Base-by-base conservation (phyloP, 1,140 invertebrate genomes). In the Lineus longissimus region DNA sequence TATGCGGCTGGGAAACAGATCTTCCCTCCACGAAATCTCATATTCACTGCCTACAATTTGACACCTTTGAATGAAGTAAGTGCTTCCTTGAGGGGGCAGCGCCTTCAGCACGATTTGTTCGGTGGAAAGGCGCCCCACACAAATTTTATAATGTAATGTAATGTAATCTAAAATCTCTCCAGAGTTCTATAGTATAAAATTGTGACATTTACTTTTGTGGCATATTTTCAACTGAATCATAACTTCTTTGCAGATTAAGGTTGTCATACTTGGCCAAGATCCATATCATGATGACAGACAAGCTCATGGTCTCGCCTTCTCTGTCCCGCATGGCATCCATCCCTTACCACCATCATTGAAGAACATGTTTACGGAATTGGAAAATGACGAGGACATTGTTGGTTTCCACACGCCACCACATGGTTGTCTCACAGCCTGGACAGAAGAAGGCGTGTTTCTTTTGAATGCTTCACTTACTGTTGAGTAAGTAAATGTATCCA, bases 401-500 rank as follows among this genome's bases (percentile, higher is more conserved):
- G 82, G 80, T 4, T 88, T 89, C 73, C 71, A 67, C 11, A 54
- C 51, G 2, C 87, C 88, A 1, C 67, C 70, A 41, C 85, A 88
- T 77, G 88, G 88, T 2, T 80, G 82, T 75, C 73, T 89, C 15
- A 72, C 73, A 40, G 83, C 83, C 9, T 89, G 88, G 88, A 85
- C 87, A 11, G 70, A 81, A 41, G 85, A 88, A 81, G 88, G 87
- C 40, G 86, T 90, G 13, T 75, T 89, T 19, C 77, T 89, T 15
- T 80, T 89, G 1, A 89, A 89, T 76, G 86, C 88, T 23, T 83
- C 84, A 55, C 77, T 89, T 1, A 89, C 88, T n/a, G 88, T 89
- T 0, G 72, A 82, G 70, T 74, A 64, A 72, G 73, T 70, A 56
- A 29, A 9, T 25, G 6, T 23, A 51, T 19, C 19, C 4, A 6